Base-by-base conservation (phyloP, 64 coral and sea anemone genomes). In the Porites lutea region DNA sequence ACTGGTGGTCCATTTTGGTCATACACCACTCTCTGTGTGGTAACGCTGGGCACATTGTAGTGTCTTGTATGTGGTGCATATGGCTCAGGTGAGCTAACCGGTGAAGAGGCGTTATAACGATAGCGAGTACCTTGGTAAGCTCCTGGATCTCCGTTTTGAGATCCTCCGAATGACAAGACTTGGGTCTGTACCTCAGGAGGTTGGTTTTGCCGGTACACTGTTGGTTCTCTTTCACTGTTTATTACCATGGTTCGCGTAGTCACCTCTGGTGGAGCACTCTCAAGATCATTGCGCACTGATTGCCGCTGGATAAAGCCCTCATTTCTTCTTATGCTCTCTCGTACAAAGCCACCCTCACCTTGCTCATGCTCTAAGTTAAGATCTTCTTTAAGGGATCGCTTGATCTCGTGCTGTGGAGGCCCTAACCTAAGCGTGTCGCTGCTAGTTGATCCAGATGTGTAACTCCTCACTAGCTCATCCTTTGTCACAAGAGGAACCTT, bases 271-370 rank as follows among this genome's bases (percentile, higher is more conserved):
- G 92, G 79, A 18, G 82, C 78, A 53, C 59, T 80, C 14, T 98
- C 89, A 2, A 94, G 19, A 13, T 88, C 81, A 58, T 78, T 84
- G 10, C 74, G 48, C 19, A 78, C 77, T 13, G 96, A 95, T 23
- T 93, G 83, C 48, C 94, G 78, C 19, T 90, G 60, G 47, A 90
- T 80, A 62, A 79, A 18, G 3, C 61, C 77, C 61, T 90, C 88
- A 19, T 90, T 77, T 69, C 63, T 50, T 65, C 47, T 85, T 62
- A 98, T 98, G 68, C 90, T 93, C 84, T 95, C 93, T 58, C 79
- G 68, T 9, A 98, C 96, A 53, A 95, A 95, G 66, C 93, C 96
- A 21, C 90, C 89, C 57, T 98, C 96, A 11, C 95, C 95, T 79
- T 96, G 95, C 82, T 96, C 95, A 19, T 86, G 87, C 46, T 92